Conservation (phyloP, 2,113 vertebrate genomes). For the Hyaena hyaena region DNA sequence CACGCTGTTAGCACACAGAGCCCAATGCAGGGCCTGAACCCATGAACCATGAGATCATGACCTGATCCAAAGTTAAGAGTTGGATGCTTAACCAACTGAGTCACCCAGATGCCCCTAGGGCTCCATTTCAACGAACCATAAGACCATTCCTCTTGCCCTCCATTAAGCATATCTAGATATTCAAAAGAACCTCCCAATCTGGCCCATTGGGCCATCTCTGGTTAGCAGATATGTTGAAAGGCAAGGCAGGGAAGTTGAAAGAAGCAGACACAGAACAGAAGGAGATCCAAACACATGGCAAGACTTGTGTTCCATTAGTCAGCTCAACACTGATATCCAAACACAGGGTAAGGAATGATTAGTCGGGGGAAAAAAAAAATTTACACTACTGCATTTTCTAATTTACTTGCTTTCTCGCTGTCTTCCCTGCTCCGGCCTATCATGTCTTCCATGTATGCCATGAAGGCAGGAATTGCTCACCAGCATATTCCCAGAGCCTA, state of each 20-base stretch:
- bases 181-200: neutral
- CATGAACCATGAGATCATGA: too few relatives aligned
- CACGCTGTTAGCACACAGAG: too few relatives aligned
- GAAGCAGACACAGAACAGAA: neutral
- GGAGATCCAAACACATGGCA: neutral
- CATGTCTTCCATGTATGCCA: neutral
- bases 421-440: neutral
- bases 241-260: neutral
- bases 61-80: too few relatives aligned
- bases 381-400: neutral
- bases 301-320: neutral
- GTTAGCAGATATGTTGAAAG: neutral
- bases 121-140: neutral
- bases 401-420: neutral
- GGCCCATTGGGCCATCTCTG: neutral
- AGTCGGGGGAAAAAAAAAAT: neutral
- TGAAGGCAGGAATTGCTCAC: neutral
- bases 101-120: neutral
- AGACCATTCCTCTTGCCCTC: neutral
- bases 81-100: too few relatives aligned
- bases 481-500: neutral
- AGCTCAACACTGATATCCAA: constrained; percentile 1
- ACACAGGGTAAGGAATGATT: neutral
- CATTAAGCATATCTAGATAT: neutral
- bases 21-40: too few relatives aligned